phyloP scores from a whole-genome alignment of 23 tunicate genomes.

The Aplidium turbinatum region DNA sequence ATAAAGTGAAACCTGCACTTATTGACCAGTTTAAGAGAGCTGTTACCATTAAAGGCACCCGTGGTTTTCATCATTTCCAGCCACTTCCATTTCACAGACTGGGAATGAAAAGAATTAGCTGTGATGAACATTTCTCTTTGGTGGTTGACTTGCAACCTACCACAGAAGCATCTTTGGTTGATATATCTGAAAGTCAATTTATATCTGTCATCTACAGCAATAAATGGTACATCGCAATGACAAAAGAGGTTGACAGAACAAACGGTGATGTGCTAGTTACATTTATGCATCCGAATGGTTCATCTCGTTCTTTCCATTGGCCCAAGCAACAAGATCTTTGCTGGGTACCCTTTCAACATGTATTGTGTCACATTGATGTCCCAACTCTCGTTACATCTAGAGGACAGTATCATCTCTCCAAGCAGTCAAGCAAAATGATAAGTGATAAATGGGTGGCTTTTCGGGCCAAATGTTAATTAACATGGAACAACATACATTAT shows the following conservation, averaged over 20 bases:
- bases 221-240: conserved; percentile 19
- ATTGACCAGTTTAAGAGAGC: not conserved
- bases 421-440: no score
- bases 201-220: conserved; percentile 4
- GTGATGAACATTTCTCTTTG: not conserved
- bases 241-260: not conserved
- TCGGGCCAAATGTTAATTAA: no score
- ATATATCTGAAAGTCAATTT: conserved; percentile 1
- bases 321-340: conserved; percentile 7
- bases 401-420: conserved; percentile 12
- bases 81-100: not conserved
- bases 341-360: conserved; percentile 15
- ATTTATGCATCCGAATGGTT: conserved; percentile 12
- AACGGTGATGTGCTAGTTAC: conserved; percentile 1
- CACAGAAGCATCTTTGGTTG: not conserved
- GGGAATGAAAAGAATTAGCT: conserved; percentile 12
- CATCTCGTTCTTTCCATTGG: conserved; percentile 1
- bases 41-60: not conserved
- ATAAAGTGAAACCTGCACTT: not conserved
- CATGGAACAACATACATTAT: no score
- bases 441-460: no score
- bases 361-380: conserved; percentile 18
- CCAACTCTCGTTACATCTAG: not conserved
- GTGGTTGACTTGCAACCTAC: not conserved
- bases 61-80: conserved; percentile 19